Conservation (phyloP, 2,888 invertebrate genomes). For the Aspidiotus destructor region DNA sequence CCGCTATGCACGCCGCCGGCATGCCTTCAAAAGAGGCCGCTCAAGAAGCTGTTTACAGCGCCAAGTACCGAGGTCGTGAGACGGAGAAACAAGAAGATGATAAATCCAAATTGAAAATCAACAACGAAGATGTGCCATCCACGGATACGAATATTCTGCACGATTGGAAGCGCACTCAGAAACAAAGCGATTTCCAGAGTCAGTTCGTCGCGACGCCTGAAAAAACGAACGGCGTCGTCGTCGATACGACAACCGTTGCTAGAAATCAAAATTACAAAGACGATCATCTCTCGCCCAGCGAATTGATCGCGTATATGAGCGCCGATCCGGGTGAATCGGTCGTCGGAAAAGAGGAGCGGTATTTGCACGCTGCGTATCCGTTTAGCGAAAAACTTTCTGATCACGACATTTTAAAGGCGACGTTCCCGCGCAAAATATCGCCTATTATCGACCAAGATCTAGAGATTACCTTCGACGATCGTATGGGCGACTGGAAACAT, state of each 20-base stretch:
- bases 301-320: conserved; percentile 25
- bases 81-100: background rate
- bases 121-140: background rate
- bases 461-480: conserved; percentile 13
- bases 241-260: background rate
- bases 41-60: conserved; percentile 9
- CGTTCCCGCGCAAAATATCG: conserved; percentile 9
- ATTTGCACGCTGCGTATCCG: conserved; percentile 1
- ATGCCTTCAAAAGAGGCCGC: background rate
- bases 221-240: background rate
- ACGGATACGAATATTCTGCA: background rate
- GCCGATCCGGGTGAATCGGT: conserved; percentile 20
- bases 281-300: conserved; percentile 11
- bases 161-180: conserved; percentile 9
- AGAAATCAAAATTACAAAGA: background rate
- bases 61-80: conserved; percentile 4
- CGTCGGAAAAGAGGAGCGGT: conserved; percentile 15
- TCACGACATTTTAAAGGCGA: conserved; percentile 1
- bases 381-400: background rate
- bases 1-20: background rate
- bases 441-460: conserved; percentile 13
- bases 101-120: background rate
- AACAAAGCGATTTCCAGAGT: background rate
- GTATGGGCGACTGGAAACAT: conserved; percentile 10
- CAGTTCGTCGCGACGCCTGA: background rate